A percentile compares a stretch with the other conserved stretches of the same genome.
Conservation (phyloP, 2,113 vertebrate genomes). For the Epinephelus cyanopodus region DNA sequence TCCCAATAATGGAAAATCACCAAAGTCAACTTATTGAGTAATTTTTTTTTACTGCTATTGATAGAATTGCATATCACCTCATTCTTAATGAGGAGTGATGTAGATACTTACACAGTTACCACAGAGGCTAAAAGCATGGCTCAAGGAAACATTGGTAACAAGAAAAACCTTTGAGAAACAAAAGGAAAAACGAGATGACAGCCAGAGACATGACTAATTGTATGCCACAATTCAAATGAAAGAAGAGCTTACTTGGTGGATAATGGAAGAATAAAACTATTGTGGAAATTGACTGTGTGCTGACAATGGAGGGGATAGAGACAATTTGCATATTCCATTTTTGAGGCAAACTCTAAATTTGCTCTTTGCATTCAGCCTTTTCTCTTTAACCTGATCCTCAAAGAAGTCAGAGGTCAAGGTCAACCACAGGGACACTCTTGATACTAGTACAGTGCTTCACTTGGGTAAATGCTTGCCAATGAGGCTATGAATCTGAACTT, state of each 20-base stretch:
- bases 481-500: constrained; percentile 5
- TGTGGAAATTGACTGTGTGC: too few species aligned
- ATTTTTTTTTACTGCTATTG: too few species aligned
- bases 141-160: too few species aligned
- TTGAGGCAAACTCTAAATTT: background rate
- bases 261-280: background rate
- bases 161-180: background rate
- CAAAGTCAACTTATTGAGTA: too few species aligned
- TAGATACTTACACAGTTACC: background rate
- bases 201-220: background rate
- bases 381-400: background rate
- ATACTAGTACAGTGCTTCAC: too few species aligned
- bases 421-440: background rate
- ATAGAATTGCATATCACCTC: too few species aligned
- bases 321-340: background rate
- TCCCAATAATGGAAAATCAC: too few species aligned
- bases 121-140: background rate
- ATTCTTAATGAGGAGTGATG: background rate
- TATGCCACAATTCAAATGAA: background rate
- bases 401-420: background rate
- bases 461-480: background rate
- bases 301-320: background rate
- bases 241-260: background rate
- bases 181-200: background rate
- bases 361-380: background rate